A percentile compares a stretch with the other conserved stretches of the same genome.
These are phyloP conservation scores for Hydrotaea diabolus DNA, from an alignment of 2,888 invertebrate genomes.

Conservation along the genomic window DNA sequence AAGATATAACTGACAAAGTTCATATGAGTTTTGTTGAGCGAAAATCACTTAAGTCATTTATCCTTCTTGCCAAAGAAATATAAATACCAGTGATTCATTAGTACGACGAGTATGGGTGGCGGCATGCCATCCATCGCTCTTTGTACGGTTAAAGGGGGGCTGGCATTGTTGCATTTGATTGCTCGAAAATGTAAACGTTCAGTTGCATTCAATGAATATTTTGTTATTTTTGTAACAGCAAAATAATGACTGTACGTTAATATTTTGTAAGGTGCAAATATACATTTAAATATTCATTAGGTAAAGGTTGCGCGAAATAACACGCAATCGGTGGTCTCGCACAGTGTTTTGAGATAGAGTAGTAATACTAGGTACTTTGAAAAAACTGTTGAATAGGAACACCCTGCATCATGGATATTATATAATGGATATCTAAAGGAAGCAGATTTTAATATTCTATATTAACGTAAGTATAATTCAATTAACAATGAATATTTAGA, in stretches of 20 bases:
- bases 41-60: too few relatives aligned
- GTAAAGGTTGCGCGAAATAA: background rate
- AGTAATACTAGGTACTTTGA: too few relatives aligned
- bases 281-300: conserved; percentile 37
- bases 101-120: background rate
- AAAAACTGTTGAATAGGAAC: too few relatives aligned
- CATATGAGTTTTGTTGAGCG: too few relatives aligned
- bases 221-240: conserved; percentile 17
- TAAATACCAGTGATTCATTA: conserved; percentile 46
- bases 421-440: too few relatives aligned
- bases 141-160: background rate
- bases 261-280: conserved; percentile 35
- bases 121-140: conserved; percentile 7
- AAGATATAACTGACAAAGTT: too few relatives aligned
- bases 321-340: background rate
- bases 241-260: conserved; percentile 11
- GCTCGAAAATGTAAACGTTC: background rate
- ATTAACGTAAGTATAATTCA: too few relatives aligned
- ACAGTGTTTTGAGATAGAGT: background rate
- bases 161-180: conserved; percentile 2
- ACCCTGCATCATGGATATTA: too few relatives aligned
- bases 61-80: conserved; percentile 10
- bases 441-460: too few relatives aligned
- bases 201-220: conserved; percentile 1
- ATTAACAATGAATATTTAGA: too few relatives aligned